phyloP scores from a whole-genome alignment of 2,113 vertebrate genomes.

The Alligator mississippiensis region DNA sequence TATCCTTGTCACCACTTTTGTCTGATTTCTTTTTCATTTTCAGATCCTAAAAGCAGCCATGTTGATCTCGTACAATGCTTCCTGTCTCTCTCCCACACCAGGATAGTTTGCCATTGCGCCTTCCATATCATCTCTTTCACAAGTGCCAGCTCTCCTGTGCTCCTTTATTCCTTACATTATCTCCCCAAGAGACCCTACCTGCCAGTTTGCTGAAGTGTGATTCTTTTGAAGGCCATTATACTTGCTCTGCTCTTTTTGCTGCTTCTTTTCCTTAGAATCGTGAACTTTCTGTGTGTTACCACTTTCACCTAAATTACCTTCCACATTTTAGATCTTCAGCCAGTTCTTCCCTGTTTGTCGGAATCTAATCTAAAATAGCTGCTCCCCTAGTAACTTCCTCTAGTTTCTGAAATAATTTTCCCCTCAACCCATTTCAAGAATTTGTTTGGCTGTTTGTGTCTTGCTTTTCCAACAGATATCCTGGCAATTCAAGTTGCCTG shows the following conservation, averaged over 20 bases:
- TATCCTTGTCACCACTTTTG: constrained; percentile 63
- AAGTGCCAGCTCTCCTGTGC: neutral
- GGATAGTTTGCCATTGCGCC: constrained; percentile 26
- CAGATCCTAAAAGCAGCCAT: constrained; percentile 40
- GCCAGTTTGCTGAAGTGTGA: constrained; percentile 59
- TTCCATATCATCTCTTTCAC: neutral
- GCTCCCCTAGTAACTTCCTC: constrained; percentile 60
- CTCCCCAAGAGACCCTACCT: constrained; percentile 43
- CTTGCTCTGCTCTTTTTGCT: constrained; percentile 1
- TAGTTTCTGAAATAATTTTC: constrained; percentile 69
- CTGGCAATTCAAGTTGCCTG: constrained; percentile 33
- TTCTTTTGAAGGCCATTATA: constrained; percentile 57
- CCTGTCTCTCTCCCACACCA: constrained; percentile 33
- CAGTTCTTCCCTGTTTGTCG: constrained; percentile 67
- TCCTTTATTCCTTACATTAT: neutral
- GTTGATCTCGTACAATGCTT: constrained; percentile 37
- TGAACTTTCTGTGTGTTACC: constrained; percentile 45
- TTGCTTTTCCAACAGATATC: constrained; percentile 36
- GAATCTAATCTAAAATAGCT: constrained; percentile 64
- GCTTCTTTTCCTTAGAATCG: constrained; percentile 55
- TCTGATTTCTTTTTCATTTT: constrained; percentile 55
- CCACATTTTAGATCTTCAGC: constrained; percentile 61
- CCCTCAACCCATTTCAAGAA: constrained; percentile 38
- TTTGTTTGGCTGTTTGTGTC: constrained; percentile 53
- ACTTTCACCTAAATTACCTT: constrained; percentile 70